Conservation (phyloP, 2,888 invertebrate genomes). For the Nephrotoma guestfalica region DNA sequence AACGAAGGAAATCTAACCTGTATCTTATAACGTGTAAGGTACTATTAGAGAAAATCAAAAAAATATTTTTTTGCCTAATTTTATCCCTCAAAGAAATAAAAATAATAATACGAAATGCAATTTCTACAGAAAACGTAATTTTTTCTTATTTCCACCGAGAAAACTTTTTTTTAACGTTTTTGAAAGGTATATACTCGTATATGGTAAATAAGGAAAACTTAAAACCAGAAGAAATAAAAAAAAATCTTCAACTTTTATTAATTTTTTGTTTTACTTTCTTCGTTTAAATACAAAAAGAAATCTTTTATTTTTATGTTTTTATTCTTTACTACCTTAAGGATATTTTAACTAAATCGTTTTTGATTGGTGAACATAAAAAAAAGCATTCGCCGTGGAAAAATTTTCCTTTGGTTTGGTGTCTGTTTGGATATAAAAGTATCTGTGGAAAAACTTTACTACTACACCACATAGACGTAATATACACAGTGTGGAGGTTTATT, state of each 20-base stretch:
- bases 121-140: not conserved
- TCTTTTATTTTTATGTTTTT: not conserved
- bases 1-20: not conserved
- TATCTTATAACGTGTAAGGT: not conserved
- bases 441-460: not conserved
- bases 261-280: not conserved
- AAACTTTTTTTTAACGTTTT: not conserved
- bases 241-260: not conserved
- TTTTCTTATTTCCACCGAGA: not conserved
- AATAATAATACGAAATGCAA: not conserved
- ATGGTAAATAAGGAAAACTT: not conserved
- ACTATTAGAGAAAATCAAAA: not conserved
- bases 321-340: not conserved
- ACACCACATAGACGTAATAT: not conserved
- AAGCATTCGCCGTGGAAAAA: not conserved
- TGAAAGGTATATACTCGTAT: not conserved
- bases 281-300: not conserved
- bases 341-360: not conserved
- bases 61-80: not conserved
- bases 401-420: not conserved
- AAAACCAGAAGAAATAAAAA: not conserved
- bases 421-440: not conserved
- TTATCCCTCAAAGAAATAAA: not conserved
- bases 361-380: not conserved
- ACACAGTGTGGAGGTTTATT: not conserved